These are phyloP conservation scores for Drosophila gaucha DNA, from an alignment of 2,888 invertebrate species.

Conservation along the genomic window DNA sequence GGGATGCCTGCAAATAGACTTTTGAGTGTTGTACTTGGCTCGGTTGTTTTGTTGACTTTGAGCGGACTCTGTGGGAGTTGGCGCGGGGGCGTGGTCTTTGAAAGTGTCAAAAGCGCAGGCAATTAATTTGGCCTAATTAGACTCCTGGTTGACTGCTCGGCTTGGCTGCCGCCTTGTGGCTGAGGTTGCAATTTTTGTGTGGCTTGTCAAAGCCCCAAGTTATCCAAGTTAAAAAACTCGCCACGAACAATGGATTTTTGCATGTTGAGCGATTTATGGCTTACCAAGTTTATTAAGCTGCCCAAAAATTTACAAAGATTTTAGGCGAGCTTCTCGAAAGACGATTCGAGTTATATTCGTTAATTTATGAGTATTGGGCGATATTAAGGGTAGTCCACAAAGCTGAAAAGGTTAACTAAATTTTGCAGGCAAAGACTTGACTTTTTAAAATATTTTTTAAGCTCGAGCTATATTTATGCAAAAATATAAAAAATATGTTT, in stretches of 20 bases:
- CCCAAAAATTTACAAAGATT: conserved; percentile 38
- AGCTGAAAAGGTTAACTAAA: not conserved
- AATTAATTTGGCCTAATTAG: conserved; percentile 78
- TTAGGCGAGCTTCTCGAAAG: conserved; percentile 3
- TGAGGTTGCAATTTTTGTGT: conserved; percentile 71
- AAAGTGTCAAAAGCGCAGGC: conserved; percentile 79
- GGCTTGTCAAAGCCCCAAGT: conserved; percentile 52
- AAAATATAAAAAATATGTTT: not conserved
- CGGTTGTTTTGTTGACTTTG: conserved; percentile 66
- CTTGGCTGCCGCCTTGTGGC: conserved; percentile 31
- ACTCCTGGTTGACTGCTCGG: conserved; percentile 69
- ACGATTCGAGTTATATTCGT: conserved; percentile 2
- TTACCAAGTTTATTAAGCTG: conserved; percentile 54
- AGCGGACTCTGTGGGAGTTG: not conserved
- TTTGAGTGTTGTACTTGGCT: conserved; percentile 75
- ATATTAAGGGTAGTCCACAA: not conserved
- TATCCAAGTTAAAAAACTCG: conserved; percentile 45
- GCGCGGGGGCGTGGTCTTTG: conserved; percentile 46
- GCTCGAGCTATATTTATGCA: not conserved
- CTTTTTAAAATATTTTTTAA: too few relatives aligned
- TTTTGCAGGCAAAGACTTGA: too few relatives aligned
- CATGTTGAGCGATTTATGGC: conserved; percentile 75
- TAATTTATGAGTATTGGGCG: conserved; percentile 28
- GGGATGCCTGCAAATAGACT: conserved; percentile 70
- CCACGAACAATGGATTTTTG: conserved; percentile 57